Evolutionary conservation across 1,140 invertebrate genomes (phyloP).

Genomic region (Ceratina calcarata): DNA sequence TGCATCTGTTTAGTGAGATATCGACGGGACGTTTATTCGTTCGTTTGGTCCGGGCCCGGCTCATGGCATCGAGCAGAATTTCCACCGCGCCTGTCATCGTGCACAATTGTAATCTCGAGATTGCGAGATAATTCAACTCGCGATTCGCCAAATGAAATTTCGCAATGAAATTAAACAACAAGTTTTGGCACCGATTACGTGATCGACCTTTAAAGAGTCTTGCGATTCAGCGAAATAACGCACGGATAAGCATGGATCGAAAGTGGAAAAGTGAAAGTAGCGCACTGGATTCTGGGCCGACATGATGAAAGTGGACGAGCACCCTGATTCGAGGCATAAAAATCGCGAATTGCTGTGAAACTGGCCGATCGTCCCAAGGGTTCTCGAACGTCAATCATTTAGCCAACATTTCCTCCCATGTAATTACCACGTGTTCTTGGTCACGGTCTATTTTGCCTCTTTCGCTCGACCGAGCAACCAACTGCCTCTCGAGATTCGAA

Average conservation of each 20-base stretch:
- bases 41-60: not conserved
- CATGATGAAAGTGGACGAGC: constrained; percentile 39
- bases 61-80: constrained; percentile 4
- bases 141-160: not conserved
- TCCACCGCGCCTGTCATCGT: not conserved
- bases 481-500: too few species aligned
- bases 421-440: not conserved
- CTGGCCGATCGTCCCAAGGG: not conserved
- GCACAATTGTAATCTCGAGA: constrained; percentile 24
- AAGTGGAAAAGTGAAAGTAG: constrained; percentile 68
- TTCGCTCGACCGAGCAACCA: not conserved
- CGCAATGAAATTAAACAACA: not conserved
- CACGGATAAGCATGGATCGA: constrained; percentile 53
- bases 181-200: not conserved
- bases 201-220: not conserved
- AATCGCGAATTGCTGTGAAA: not conserved
- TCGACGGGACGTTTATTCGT: constrained; percentile 3
- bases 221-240: not conserved
- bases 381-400: not conserved
- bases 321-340: not conserved
- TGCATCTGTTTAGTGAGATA: constrained; percentile 36
- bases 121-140: constrained; percentile 13
- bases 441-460: not conserved
- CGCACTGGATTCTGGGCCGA: constrained; percentile 37
- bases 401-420: not conserved